Base-by-base conservation (phyloP, 2,113 vertebrate species). In the Anarrhichthys ocellatus region DNA sequence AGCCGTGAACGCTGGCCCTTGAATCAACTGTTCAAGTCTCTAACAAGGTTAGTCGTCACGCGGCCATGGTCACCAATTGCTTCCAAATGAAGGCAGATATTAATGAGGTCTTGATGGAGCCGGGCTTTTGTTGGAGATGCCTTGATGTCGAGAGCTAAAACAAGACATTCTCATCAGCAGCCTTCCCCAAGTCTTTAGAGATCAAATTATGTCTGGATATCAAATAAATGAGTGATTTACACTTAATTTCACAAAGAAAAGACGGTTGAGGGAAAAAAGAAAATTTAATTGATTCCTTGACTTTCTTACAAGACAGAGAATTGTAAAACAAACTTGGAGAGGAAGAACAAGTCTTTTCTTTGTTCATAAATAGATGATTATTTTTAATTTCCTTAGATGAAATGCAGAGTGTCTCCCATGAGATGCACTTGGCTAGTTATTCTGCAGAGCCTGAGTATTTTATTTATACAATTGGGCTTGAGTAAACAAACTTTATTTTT, bases 301-400 rank as follows among this genome's bases (percentile, higher is more conserved):
- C 83, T 91, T 79, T 76, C 81, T 71, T 80, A 88, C 72, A 86
- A 91, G 82, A 87, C 58, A 77, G 74, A 82, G 82, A 91, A 93
- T 88, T 79, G 70, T 82, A 87, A 71, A 86, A 84, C 85, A 85
- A 90, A 92, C 77, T 80, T 70, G n/a, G 69, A 73, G 62, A 82
- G 63, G 77, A 74, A 78, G 78, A 92, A 87, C 78, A 52, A 63
- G 68, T 76, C 34, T 74, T 80, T 77, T 83, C 91, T 93, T 92
- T 93, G 92, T 95, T 94, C 94, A 91, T 93, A 93, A 95, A 93
- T 88, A 94, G 90, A 94, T 91, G 80, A 95, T 94, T 94, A 93
- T 92, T 94, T 93, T 94, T 94, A 94, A 94, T 95, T 94, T 92
- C 91, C 92, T 94, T 64, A 94, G 92, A 95, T 94, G 90, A 94